Percentiles rank a stretch among this genome's conserved stretches.
Conservation (phyloP, 2,888 invertebrate species). For the Cepaea hortensis region DNA sequence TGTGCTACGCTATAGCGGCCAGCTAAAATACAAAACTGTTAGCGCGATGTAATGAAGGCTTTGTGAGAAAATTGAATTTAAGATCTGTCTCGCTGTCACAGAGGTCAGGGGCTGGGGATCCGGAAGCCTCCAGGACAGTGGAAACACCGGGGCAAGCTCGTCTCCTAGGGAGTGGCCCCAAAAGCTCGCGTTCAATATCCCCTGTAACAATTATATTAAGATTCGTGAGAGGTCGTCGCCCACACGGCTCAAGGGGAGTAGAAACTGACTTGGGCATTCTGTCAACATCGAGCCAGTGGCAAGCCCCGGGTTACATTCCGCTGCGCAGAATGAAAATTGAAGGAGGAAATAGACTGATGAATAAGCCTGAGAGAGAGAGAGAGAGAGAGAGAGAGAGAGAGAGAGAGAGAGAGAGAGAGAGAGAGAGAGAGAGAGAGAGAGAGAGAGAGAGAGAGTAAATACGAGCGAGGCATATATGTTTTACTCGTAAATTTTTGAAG, state of each 20-base stretch:
- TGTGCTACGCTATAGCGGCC: background rate
- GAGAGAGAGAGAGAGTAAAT: no score
- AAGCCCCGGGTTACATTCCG: constrained; percentile 13
- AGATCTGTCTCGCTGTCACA: constrained; percentile 36
- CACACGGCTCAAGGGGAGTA: background rate
- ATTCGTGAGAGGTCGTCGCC: background rate
- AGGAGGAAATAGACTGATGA: background rate
- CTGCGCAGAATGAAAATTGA: background rate
- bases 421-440: no score
- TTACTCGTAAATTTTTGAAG: no score
- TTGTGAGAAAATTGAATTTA: constrained; percentile 40
- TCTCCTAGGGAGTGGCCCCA: background rate
- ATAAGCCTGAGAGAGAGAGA: background rate
- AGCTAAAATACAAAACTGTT: background rate
- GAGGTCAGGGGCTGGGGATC: background rate
- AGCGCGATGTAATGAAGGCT: constrained; percentile 34
- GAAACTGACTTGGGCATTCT: constrained; percentile 2
- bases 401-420: no score
- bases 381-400: no score
- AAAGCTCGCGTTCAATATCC: background rate
- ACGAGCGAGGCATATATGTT: no score
- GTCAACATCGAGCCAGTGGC: constrained; percentile 5
- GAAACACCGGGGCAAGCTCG: background rate
- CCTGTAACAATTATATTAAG: constrained; percentile 3
- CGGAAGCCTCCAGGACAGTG: constrained; percentile 9